A percentile compares a stretch with the other conserved stretches of the same genome.
phyloP scores from a whole-genome alignment of 2,888 invertebrate species.

The Sisyra nigra region DNA sequence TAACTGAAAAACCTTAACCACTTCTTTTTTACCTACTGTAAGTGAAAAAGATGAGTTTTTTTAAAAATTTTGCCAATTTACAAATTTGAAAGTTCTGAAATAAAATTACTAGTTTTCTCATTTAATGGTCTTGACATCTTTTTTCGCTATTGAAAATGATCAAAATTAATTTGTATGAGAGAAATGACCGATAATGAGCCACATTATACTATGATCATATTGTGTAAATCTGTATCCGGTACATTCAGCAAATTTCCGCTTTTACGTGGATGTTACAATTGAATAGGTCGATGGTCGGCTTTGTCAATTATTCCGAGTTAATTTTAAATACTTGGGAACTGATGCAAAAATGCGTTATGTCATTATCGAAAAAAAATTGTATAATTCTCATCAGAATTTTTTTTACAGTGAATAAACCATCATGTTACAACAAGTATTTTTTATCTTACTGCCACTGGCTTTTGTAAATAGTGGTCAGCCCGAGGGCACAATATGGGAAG shows the following conservation, averaged over 20 bases:
- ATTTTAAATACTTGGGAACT: too few relatives aligned
- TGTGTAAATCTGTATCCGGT: conserved; percentile 2
- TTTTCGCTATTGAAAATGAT: too few relatives aligned
- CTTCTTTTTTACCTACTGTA: too few relatives aligned
- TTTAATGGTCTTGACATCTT: too few relatives aligned
- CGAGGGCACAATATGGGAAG: neutral
- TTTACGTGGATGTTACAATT: neutral
- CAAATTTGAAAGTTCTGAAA: too few relatives aligned
- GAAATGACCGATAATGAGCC: conserved; percentile 3
- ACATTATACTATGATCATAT: neutral
- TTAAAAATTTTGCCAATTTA: too few relatives aligned
- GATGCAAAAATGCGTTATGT: too few relatives aligned
- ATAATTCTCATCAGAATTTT: neutral
- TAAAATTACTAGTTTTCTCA: too few relatives aligned
- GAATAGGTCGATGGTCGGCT: conserved; percentile 2
- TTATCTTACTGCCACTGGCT: neutral
- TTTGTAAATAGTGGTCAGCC: neutral
- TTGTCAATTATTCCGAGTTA: neutral
- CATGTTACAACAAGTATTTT: neutral
- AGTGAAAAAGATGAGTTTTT: too few relatives aligned
- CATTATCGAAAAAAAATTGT: too few relatives aligned
- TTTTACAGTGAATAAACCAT: neutral
- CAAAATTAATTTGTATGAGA: neutral
- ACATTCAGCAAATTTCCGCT: conserved; percentile 5
- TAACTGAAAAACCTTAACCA: too few relatives aligned